phyloP scores from a whole-genome alignment of 2,113 vertebrate species.

The Mixornis gularis region DNA sequence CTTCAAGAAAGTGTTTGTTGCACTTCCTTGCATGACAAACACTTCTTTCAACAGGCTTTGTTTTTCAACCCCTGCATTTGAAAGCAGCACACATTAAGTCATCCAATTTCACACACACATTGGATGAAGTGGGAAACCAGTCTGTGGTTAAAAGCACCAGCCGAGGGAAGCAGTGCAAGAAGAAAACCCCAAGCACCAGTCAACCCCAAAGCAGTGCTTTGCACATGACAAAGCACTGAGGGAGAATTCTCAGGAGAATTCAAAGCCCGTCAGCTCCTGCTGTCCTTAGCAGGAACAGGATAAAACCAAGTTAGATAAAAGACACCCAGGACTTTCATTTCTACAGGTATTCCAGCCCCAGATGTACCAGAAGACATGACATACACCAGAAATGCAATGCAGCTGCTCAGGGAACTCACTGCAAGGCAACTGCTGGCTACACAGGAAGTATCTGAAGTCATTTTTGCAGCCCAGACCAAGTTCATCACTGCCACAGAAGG shows the following conservation, averaged over 20 bases:
- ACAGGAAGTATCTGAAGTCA: background rate
- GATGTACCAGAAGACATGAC: fast-evolving
- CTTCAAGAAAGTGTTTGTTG: background rate
- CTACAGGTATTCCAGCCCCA: background rate
- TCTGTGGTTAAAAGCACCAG: background rate
- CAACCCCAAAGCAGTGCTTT: background rate
- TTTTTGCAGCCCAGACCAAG: background rate
- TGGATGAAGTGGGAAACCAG: background rate
- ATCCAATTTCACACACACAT: background rate
- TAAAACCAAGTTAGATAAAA: background rate
- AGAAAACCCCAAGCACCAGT: background rate
- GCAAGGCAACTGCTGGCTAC: background rate
- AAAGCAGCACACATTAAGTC: background rate
- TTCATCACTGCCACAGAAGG: background rate
- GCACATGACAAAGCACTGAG: background rate
- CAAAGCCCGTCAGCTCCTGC: background rate
- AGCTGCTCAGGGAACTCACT: background rate
- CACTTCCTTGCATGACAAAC: background rate
- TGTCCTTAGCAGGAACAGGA: background rate
- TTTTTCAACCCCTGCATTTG: background rate
- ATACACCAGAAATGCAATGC: background rate
- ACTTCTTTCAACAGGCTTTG: background rate
- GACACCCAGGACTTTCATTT: background rate
- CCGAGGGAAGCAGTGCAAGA: background rate
- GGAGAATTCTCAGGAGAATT: background rate